These are phyloP conservation scores for Venturia canescens DNA, from an alignment of 1,140 invertebrate genomes.

Conservation along the genomic window DNA sequence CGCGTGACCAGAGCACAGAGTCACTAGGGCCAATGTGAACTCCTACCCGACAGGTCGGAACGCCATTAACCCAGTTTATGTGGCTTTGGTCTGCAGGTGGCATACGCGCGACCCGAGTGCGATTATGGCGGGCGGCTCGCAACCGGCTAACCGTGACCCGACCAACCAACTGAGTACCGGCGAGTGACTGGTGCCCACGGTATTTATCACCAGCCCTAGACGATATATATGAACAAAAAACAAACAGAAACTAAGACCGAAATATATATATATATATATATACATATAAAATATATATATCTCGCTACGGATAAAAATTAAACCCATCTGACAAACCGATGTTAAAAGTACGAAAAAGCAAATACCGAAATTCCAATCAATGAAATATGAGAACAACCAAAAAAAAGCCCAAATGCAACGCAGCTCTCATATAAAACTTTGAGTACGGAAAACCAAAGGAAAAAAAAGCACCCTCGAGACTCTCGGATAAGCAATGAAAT, in stretches of 20 bases:
- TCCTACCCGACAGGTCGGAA: slow-evolving; percentile 68
- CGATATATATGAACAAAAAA: slow-evolving; percentile 63
- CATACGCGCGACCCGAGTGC: slow-evolving; percentile 70
- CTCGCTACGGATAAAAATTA: slow-evolving; percentile 66
- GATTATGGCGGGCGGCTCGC: slow-evolving; percentile 73
- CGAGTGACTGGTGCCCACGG: slow-evolving; percentile 77
- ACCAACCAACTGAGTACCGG: slow-evolving; percentile 74
- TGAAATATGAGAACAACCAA: slow-evolving; percentile 17
- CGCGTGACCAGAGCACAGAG: slow-evolving; percentile 76
- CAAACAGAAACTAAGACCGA: slow-evolving; percentile 43
- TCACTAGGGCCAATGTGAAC: slow-evolving; percentile 74
- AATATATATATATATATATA: slow-evolving; percentile 38
- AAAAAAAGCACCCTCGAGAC: slow-evolving; percentile 57
- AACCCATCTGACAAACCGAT: slow-evolving; percentile 63
- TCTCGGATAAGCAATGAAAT: slow-evolving; percentile 54
- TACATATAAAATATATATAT: slow-evolving; percentile 54
- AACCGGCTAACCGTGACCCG: slow-evolving; percentile 72
- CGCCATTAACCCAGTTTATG: slow-evolving; percentile 78
- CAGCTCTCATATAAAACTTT: slow-evolving; percentile 58
- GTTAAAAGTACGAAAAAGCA: slow-evolving; percentile 47
- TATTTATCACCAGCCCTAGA: slow-evolving; percentile 78
- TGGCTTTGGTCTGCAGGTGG: slow-evolving; percentile 78
- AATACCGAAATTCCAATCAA: slow-evolving; percentile 20
- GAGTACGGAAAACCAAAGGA: slow-evolving; percentile 54
- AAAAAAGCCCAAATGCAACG: slow-evolving; percentile 50